Conservation (phyloP, 2,113 vertebrate species). For the Oreochromis aureus region DNA sequence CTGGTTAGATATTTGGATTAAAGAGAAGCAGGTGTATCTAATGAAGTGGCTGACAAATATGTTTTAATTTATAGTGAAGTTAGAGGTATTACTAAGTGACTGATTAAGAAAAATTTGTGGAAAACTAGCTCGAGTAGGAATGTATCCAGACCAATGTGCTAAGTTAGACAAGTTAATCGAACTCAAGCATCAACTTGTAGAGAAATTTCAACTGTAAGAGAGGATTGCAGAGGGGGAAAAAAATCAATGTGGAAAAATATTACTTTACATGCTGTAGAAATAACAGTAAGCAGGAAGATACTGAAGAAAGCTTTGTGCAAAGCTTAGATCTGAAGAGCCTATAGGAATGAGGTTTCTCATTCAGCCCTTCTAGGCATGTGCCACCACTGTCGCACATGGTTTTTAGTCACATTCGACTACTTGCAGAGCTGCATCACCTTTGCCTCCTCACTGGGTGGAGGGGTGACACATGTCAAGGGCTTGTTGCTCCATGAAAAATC, state of each 20-base stretch:
- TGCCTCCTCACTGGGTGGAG: neutral
- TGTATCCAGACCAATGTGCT: neutral
- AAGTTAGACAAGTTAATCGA: neutral
- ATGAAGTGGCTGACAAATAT: neutral
- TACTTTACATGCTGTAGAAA: neutral
- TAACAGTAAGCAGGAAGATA: neutral
- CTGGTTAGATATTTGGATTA: neutral
- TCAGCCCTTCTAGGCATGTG: neutral
- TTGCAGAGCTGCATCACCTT: neutral
- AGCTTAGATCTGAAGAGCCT: neutral
- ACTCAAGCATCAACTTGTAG: neutral
- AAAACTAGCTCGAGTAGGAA: neutral
- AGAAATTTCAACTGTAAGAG: neutral
- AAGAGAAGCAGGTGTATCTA: neutral
- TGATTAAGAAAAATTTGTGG: neutral
- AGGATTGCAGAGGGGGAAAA: neutral
- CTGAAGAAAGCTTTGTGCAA: neutral
- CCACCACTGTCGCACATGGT: neutral
- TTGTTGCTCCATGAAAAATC: slow-evolving; percentile 14
- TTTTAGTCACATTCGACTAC: neutral
- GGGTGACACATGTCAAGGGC: slow-evolving; percentile 24
- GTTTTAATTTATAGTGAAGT: neutral
- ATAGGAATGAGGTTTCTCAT: neutral
- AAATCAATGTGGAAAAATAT: neutral
- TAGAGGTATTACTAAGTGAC: neutral